Conservation (phyloP, 2,797 vertebrate species). For the Enteromius fasciolatus region DNA sequence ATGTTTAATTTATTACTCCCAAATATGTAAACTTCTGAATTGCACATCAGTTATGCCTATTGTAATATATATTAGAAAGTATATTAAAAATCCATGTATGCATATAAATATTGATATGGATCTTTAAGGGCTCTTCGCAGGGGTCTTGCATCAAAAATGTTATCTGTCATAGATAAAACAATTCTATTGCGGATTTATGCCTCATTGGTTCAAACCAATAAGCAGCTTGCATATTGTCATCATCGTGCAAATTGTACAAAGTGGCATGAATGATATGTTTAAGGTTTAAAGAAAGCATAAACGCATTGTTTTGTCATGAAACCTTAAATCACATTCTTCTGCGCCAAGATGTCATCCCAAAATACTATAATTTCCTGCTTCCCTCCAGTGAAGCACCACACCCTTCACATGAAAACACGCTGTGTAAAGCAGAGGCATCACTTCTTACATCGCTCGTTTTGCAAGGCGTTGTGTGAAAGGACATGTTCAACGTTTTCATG, state of each 20-base stretch:
- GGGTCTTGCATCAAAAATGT: background rate
- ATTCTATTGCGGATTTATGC: background rate
- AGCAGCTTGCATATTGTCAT: slow-evolving; percentile 1
- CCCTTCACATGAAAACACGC: slow-evolving; percentile 38
- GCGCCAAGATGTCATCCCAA: slow-evolving; percentile 9
- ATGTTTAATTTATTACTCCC: background rate
- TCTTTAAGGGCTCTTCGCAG: background rate
- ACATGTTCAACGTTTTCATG: background rate
- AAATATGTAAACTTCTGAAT: too few relatives aligned
- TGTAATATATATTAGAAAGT: background rate
- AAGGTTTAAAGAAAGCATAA: background rate
- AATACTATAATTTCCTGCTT: slow-evolving; percentile 38
- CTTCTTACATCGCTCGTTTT: slow-evolving; percentile 6
- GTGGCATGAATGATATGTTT: background rate
- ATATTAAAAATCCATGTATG: background rate
- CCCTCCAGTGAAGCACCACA: slow-evolving; percentile 24
- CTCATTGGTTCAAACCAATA: background rate
- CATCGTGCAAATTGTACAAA: background rate
- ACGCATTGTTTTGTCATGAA: slow-evolving; percentile 3
- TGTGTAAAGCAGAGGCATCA: slow-evolving; percentile 20
- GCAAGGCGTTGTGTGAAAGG: background rate
- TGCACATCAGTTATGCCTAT: too few relatives aligned
- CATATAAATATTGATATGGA: background rate
- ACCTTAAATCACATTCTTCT: slow-evolving; percentile 7
- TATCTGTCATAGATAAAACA: background rate